Evolutionary conservation across 2,113 vertebrate species (phyloP).

Genomic region (Megaceryle maxima): DNA sequence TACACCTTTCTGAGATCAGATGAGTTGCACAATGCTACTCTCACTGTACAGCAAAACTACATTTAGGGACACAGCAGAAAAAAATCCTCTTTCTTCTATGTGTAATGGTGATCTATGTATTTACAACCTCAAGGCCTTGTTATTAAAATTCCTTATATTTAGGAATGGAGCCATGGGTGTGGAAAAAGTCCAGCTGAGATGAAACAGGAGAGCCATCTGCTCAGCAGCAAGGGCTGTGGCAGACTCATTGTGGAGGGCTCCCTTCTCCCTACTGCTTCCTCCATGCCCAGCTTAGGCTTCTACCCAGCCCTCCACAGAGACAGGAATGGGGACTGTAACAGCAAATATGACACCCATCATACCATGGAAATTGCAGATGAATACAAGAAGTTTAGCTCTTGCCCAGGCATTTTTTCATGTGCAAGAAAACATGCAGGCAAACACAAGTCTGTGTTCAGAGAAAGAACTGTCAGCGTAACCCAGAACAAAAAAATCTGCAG

Average conservation of each 20-base stretch:
- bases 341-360: background rate
- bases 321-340: background rate
- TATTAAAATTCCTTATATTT: background rate
- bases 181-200: background rate
- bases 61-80: background rate
- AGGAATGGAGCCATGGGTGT: background rate
- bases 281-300: background rate
- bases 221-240: accelerated
- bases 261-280: background rate
- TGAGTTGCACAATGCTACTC: accelerated
- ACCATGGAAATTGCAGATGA: background rate
- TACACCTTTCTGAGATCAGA: background rate
- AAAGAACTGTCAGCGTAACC: background rate
- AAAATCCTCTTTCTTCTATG: accelerated
- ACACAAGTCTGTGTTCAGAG: accelerated
- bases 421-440: accelerated
- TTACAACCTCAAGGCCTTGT: background rate
- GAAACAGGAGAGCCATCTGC: background rate
- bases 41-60: background rate
- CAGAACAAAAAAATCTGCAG: background rate
- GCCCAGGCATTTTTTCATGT: background rate
- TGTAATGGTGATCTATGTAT: background rate
- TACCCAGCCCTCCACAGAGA: accelerated
- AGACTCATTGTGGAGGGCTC: background rate
- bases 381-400: background rate